Conservation (phyloP, 1,140 invertebrate species). For the Brachionus angularis region DNA sequence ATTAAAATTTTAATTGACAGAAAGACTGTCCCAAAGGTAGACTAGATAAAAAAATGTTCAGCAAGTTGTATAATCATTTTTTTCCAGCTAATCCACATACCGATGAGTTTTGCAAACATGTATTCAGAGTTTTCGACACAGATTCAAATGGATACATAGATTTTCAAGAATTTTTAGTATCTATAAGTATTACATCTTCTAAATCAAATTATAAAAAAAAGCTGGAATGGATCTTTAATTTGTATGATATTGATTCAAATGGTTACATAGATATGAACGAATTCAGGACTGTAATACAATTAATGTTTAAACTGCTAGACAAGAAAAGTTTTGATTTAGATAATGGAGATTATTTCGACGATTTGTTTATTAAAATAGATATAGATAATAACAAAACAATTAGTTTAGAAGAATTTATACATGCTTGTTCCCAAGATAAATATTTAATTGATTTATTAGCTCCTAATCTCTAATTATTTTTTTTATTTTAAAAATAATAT, state of each 20-base stretch:
- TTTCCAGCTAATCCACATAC: conserved; percentile 4
- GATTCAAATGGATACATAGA: conserved; percentile 40
- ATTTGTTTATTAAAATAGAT: conserved; percentile 76
- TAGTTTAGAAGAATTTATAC: conserved; percentile 96
- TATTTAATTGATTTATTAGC: conserved; percentile 63
- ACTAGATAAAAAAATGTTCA: conserved; percentile 40
- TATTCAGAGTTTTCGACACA: conserved; percentile 38
- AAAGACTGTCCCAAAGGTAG: conserved; percentile 42
- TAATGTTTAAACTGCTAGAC: conserved; percentile 4
- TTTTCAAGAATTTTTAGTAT: conserved; percentile 38
- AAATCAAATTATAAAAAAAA: conserved; percentile 9
- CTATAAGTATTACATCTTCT: conserved; percentile 14
- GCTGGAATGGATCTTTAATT: conserved; percentile 30
- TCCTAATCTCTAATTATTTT: not conserved
- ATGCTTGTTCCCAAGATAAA: conserved; percentile 95
- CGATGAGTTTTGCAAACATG: conserved; percentile 24
- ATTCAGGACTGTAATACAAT: not conserved
- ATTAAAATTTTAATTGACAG: too few relatives aligned
- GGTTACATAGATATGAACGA: conserved; percentile 8
- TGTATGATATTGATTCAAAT: conserved; percentile 28
- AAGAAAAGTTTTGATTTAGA: not conserved
- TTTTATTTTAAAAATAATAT: not conserved
- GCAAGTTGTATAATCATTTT: conserved; percentile 2
- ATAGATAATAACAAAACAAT: conserved; percentile 95
- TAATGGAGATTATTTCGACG: not conserved